These are phyloP conservation scores for Zoanthus sansibaricus DNA, from an alignment of 92 coral and sea anemone species.

Conservation along the genomic window DNA sequence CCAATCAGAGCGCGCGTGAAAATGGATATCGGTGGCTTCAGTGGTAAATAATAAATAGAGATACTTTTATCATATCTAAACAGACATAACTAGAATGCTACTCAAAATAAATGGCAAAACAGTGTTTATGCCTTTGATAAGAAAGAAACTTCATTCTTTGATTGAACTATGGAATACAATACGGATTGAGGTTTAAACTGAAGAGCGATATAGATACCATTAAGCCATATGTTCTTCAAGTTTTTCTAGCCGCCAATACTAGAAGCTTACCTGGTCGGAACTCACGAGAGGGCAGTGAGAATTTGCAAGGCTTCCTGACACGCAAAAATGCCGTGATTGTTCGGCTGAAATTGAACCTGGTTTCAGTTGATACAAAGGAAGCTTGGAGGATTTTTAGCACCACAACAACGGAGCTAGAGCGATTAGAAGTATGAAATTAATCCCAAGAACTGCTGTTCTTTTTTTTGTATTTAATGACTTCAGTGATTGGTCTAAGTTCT, in stretches of 20 bases:
- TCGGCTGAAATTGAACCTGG: constrained; percentile 34
- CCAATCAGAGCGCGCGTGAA: no score
- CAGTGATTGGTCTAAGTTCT: no score
- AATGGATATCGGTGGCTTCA: no score
- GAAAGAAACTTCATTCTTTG: background rate
- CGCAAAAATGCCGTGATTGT: constrained; percentile 39
- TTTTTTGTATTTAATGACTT: no score
- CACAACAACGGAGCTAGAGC: constrained; percentile 40
- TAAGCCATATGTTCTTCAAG: constrained; percentile 30
- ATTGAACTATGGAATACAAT: background rate
- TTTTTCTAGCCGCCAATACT: constrained; percentile 38
- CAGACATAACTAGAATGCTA: constrained; percentile 19
- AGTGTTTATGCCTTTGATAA: constrained; percentile 5
- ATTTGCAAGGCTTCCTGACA: constrained; percentile 52
- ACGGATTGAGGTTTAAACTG: background rate
- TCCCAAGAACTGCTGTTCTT: no score
- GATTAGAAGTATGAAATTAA: background rate
- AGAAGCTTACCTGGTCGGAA: constrained; percentile 44
- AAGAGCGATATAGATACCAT: constrained; percentile 56
- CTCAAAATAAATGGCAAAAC: constrained; percentile 55
- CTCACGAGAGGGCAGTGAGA: constrained; percentile 45
- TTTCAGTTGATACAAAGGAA: constrained; percentile 28
- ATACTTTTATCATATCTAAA: background rate
- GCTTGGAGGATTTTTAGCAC: constrained; percentile 33
- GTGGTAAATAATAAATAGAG: no score